phyloP scores from a whole-genome alignment of 2,797 vertebrate species.

The Chromis chromis region DNA sequence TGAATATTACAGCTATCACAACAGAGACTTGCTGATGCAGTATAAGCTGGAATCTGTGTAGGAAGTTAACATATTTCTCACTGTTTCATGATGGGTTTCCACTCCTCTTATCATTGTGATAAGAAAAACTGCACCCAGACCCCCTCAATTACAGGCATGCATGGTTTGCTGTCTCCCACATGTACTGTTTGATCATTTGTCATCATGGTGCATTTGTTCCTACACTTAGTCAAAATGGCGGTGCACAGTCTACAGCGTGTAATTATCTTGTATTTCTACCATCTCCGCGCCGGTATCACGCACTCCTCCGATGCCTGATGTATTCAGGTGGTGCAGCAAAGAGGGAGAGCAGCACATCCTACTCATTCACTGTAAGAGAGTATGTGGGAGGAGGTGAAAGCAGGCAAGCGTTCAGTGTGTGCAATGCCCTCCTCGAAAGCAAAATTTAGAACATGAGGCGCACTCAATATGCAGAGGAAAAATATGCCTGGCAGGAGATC shows the following conservation, averaged over 20 bases:
- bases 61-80: constrained; percentile 13
- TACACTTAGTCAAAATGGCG: neutral
- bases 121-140: constrained; percentile 17
- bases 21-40: constrained; percentile 3
- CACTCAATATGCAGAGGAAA: constrained; percentile 63
- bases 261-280: constrained; percentile 38
- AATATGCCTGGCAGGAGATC: constrained; percentile 52
- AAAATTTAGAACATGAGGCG: constrained; percentile 70
- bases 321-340: constrained; percentile 64
- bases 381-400: constrained; percentile 82
- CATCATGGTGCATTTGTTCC: constrained; percentile 30
- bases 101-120: constrained; percentile 19
- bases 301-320: constrained; percentile 48
- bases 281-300: constrained; percentile 22
- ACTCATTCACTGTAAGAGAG: constrained; percentile 75
- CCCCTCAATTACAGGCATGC: neutral
- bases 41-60: constrained; percentile 9
- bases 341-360: constrained; percentile 71
- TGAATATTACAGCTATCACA: constrained; percentile 9
- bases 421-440: constrained; percentile 71
- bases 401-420: constrained; percentile 68
- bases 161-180: constrained; percentile 8
- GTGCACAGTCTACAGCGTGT: constrained; percentile 11
- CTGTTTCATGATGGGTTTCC: constrained; percentile 15
- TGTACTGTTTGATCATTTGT: constrained; percentile 5